Percentiles rank a stretch among this genome's conserved stretches.
Conservation (phyloP, 1,140 invertebrate genomes). For the Hycleus cichorii region DNA sequence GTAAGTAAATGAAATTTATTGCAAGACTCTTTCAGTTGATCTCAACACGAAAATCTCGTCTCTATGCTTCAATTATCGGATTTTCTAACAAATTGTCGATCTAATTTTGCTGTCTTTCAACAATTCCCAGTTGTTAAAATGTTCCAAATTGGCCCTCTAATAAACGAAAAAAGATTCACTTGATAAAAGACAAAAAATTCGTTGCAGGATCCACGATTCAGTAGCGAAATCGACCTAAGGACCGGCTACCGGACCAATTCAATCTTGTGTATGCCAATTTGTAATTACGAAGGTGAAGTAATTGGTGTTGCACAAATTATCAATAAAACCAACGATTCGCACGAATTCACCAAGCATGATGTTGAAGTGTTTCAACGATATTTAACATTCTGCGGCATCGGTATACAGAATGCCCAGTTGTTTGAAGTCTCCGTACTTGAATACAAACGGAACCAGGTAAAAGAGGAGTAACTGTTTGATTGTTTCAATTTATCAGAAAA, state of each 20-base stretch:
- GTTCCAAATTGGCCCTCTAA: too few species aligned
- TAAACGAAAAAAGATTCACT: too few species aligned
- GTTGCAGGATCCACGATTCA: conserved; percentile 72
- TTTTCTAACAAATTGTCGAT: too few species aligned
- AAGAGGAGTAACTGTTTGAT: not conserved
- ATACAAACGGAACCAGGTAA: conserved; percentile 84
- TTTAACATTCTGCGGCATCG: conserved; percentile 93
- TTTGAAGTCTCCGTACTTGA: conserved; percentile 92
- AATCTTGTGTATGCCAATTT: conserved; percentile 91
- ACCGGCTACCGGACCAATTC: conserved; percentile 89
- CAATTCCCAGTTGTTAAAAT: too few species aligned
- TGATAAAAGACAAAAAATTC: too few species aligned
- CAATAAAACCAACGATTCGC: conserved; percentile 82
- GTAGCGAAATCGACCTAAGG: conserved; percentile 81
- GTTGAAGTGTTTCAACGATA: conserved; percentile 83
- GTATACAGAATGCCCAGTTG: conserved; percentile 93
- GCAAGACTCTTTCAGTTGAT: too few species aligned
- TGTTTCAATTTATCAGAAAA: not conserved
- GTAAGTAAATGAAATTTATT: too few species aligned
- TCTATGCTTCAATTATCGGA: too few species aligned
- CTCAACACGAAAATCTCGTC: too few species aligned
- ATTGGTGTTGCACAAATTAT: conserved; percentile 96
- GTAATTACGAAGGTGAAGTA: conserved; percentile 91
- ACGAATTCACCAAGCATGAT: conserved; percentile 82
- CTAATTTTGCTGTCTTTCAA: too few species aligned